Percentiles rank a stretch among this genome's conserved stretches.
Evolutionary conservation across 2,113 vertebrate species (phyloP).

Genomic region (Platichthys stellatus): DNA sequence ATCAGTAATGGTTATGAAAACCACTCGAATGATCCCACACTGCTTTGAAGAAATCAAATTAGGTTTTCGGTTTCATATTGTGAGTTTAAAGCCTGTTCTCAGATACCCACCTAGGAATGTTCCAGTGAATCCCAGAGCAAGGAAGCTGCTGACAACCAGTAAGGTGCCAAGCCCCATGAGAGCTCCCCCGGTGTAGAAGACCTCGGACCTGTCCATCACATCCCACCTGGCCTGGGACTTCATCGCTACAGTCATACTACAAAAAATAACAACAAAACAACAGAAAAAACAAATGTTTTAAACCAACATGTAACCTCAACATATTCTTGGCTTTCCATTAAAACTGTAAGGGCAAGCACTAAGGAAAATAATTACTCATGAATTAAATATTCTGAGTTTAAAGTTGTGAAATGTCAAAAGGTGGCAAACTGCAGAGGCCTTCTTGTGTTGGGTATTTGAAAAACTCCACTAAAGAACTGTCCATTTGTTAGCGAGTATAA

Average conservation of each 20-base stretch:
- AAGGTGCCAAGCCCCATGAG: conserved; percentile 82
- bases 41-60: too few relatives aligned
- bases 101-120: conserved; percentile 91
- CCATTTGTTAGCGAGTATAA: too few relatives aligned
- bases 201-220: conserved; percentile 77
- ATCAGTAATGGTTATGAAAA: too few relatives aligned
- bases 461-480: too few relatives aligned
- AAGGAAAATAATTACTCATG: too few relatives aligned
- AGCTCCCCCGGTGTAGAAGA: conserved; percentile 79
- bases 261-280: neutral
- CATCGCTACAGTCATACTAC: conserved; percentile 91
- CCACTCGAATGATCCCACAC: too few relatives aligned
- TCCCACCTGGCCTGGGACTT: conserved; percentile 85
- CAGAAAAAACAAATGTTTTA: neutral
- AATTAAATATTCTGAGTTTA: too few relatives aligned
- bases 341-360: neutral
- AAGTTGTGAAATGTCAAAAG: too few relatives aligned
- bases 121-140: conserved; percentile 91
- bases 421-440: too few relatives aligned
- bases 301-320: neutral
- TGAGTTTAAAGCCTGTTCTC: neutral
- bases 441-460: too few relatives aligned
- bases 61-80: too few relatives aligned
- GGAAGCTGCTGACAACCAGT: conserved; percentile 92
- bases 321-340: neutral